These are phyloP conservation scores for Rutilus rutilus DNA, from an alignment of 2,113 vertebrate species.

Conservation along the genomic window DNA sequence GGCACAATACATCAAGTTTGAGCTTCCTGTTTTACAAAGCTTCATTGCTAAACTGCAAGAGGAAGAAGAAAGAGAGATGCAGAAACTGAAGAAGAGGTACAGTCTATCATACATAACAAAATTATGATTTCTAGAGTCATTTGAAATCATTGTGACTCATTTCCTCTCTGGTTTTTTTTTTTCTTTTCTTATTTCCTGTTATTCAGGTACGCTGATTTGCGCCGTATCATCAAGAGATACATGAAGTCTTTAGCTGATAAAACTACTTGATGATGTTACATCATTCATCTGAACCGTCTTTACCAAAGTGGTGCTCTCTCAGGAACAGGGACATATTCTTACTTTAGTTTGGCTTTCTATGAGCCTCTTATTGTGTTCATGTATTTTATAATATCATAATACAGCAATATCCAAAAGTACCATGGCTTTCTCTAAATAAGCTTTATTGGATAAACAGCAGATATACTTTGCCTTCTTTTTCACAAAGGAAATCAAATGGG, in stretches of 20 bases:
- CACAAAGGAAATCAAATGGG: not conserved
- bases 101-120: not conserved
- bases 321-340: not conserved
- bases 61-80: conserved; percentile 93
- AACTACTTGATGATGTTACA: not conserved
- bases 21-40: conserved; percentile 96
- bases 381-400: not conserved
- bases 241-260: conserved; percentile 61
- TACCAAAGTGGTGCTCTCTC: not conserved
- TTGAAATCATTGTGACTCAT: not conserved
- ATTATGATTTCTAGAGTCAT: not conserved
- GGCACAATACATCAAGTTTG: conserved; percentile 98
- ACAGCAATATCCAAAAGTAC: not conserved
- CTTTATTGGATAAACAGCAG: not conserved
- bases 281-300: not conserved
- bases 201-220: conserved; percentile 81
- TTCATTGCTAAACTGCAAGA: conserved; percentile 96
- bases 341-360: not conserved
- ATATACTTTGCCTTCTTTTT: not conserved
- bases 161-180: not conserved
- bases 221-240: conserved; percentile 86
- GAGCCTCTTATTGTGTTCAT: not conserved
- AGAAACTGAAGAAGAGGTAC: conserved; percentile 90
- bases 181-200: not conserved
- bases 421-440: not conserved